Base-by-base conservation (phyloP, 37 sponge, comb jelly and placozoan species). In the Agelas oroides region DNA sequence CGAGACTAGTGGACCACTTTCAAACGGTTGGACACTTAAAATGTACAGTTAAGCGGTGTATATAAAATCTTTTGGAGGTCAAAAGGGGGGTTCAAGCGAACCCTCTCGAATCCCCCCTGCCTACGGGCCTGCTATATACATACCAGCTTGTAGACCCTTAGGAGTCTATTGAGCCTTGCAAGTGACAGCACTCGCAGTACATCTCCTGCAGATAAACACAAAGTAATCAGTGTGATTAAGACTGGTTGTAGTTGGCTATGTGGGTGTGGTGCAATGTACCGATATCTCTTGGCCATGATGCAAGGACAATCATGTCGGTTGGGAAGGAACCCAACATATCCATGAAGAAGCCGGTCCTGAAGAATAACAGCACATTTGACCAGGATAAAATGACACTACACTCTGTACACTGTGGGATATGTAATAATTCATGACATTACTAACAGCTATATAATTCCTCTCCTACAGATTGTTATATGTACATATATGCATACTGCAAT, bases 131-230 rank as follows among this genome's bases (percentile, higher is more conserved):
- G n/a, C n/a, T n/a, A 8, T 3, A 8, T 46, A 46, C 86, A 53
- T 36, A 91, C 91, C 72, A 93, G 65, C 79, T 85, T 89, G 89
- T 89, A 93, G 19, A 82, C 39, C 37, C 83, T 80, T 0, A 93
- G 21, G 28, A 93, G 17, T n/a, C 89, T 55, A 68, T 89, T 93
- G 59, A 88, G 62, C 52, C 89, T 59, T 0, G 68, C 58, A 61
- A 93, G 58, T 0, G 93, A 85, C 6, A 89, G 73, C 13, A 93
- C 57, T 36, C 86, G 89, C 15, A 79, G 27, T 14, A 75, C 71
- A 59, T 66, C 78, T 39, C 56, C 89, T 86, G 36, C 21, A 35
- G 38, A 60, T 46, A 8, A 46, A 75, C 31, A 75, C 62, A 61
- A 14, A 61, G 5, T 61, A 14, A 12, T 12, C 46, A 46, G n/a